Conservation (phyloP, 2,888 invertebrate genomes). For the Clistopyga incitator region DNA sequence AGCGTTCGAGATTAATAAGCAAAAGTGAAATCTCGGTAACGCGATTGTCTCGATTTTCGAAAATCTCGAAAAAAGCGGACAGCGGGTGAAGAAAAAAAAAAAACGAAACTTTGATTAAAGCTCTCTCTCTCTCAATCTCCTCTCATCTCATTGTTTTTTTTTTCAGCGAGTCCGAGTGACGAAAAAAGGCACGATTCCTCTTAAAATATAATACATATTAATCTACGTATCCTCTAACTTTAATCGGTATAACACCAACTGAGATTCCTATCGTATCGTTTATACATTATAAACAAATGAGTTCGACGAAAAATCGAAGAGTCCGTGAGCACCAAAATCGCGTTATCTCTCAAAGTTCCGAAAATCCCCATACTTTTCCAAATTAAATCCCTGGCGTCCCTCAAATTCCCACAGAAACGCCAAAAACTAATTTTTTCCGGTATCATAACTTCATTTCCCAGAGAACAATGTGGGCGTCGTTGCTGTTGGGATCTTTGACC, state of each 20-base stretch:
- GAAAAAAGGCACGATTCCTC: conserved; percentile 59
- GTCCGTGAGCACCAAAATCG: conserved; percentile 64
- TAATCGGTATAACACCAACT: conserved; percentile 52
- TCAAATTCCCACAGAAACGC: background rate
- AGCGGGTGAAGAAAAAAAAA: conserved; percentile 43
- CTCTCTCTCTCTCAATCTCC: conserved; percentile 33
- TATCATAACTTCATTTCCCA: conserved; percentile 94
- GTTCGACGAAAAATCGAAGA: background rate
- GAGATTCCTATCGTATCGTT: conserved; percentile 64
- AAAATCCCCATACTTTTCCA: conserved; percentile 3
- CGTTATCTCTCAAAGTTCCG: background rate
- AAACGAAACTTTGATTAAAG: conserved; percentile 66
- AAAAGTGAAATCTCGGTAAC: no score
- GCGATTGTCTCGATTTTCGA: background rate
- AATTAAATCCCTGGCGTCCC: no score
- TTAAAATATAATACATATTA: conserved; percentile 60
- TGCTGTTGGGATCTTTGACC: conserved; percentile 90
- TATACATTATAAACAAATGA: conserved; percentile 62
- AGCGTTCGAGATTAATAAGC: no score
- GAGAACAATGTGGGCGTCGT: conserved; percentile 94
- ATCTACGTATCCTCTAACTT: conserved; percentile 15
- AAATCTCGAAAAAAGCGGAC: conserved; percentile 7
- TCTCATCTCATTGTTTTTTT: conserved; percentile 24
- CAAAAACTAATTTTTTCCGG: conserved; percentile 16
- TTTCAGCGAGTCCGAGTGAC: conserved; percentile 42